Base-by-base conservation (phyloP, 2,888 invertebrate genomes). In the Synanthedon vespiformis region DNA sequence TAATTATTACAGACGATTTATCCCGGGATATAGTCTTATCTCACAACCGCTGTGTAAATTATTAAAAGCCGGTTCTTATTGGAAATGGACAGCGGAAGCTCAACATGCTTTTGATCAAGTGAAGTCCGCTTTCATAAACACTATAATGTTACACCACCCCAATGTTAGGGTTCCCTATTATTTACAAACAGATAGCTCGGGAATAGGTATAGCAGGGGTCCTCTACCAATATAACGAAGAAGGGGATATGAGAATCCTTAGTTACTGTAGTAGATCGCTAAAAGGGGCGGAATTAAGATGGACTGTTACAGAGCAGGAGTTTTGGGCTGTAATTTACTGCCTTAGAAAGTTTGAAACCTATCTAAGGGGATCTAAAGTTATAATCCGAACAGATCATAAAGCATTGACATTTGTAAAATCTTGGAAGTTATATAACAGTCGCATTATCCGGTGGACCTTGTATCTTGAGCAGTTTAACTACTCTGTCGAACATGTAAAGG, bases 251-350 rank as follows among this genome's bases (percentile, higher is more conserved):
- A 54, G 47, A 48, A 47, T 60, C 1, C 22, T 63, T 10, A 59
- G 61, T 0, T 64, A 55, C 40, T 51, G 54, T 54, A 65, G 63
- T 52, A 61, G 53, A 48, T 40, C 52, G 0, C 53, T 62, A 44
- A 59, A 49, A 8, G 55, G 56, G 0, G 50, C 60, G 1, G 53
- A 61, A 49, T 34, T 54, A 13, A 60, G 53, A 13, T 62, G 63
- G 64, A 61, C 62, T 0, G 60, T 62, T 1, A 59, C 61, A 0
- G 63, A 65, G 49, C 57, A 61, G n/a, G 62, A 64, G 49, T 57
- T 64, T 47, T 62, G 48, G n/a, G 53, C 63, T 1, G 52, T 65
- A 0, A 62, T 65, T 3, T 51, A 47, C 49, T 59, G 59, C 22
- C 52, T 64, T 13, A 18, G 54, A 14, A 63, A 62, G 40, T 63